These are phyloP conservation scores for Vireo griseus DNA, from an alignment of 2,797 vertebrate species.

Conservation along the genomic window DNA sequence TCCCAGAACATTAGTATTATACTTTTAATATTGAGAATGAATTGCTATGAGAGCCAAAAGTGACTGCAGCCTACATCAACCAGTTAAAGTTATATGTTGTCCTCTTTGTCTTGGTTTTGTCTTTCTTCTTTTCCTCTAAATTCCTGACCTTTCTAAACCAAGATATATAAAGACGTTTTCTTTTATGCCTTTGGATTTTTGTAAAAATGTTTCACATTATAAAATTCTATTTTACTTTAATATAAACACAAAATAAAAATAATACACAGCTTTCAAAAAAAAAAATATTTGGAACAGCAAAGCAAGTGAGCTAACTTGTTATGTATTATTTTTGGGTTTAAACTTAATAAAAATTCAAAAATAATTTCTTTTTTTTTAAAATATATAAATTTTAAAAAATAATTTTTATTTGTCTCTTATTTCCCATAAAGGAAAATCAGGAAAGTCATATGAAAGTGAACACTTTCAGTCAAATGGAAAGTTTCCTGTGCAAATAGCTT, in stretches of 20 bases:
- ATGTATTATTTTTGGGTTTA: background rate
- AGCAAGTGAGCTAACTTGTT: background rate
- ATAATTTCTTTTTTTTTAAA: background rate
- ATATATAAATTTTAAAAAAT: no score
- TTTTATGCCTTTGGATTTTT: background rate
- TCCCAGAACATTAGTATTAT: background rate
- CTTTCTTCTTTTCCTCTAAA: background rate
- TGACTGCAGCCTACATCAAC: background rate
- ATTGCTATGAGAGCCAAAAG: background rate
- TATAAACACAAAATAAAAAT: background rate
- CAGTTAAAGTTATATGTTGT: accelerated
- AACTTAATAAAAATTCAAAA: background rate
- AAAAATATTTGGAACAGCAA: background rate
- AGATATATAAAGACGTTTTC: background rate
- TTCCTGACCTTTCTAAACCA: background rate
- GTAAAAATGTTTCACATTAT: background rate
- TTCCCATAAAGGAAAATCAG: background rate
- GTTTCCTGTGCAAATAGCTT: background rate
- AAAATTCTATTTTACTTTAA: background rate
- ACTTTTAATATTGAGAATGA: background rate
- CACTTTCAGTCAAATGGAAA: background rate
- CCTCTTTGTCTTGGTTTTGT: background rate
- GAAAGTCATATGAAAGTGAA: background rate
- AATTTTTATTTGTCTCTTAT: background rate
- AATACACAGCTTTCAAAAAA: background rate